Base-by-base conservation (phyloP, 1,140 invertebrate species). In the Trichoplusia ni region DNA sequence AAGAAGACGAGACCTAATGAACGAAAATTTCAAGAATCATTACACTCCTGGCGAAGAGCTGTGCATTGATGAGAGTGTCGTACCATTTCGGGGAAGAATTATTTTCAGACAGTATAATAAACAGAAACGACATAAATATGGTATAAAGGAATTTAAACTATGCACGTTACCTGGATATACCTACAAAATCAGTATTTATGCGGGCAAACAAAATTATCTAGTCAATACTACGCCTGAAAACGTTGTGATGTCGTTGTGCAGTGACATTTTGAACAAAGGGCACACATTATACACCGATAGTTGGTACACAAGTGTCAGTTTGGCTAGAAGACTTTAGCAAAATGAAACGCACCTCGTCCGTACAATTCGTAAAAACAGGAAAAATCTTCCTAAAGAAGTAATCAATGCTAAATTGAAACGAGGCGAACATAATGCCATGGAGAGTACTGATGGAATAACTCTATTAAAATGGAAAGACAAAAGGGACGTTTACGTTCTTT, bases 381-480 rank as follows among this genome's bases (percentile, higher is more conserved):
- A 80, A 71, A 59, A 67, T 19, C 14, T 37, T 5, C 35, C 35
- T 14, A 14, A 37, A 37, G 35, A 11, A 14, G 35, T 37, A 4
- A 11, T 69, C 81, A 27, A 78, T 83, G 23, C 29, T 9, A 31
- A 31, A n/a, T n/a, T 31, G 11, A 31, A 31, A 31, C 9, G 11
- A 31, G 29, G 29, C 29, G 8, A 31, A 8, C 11, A 8, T 2
- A 31, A n/a, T n/a, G 29, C 29, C 2, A 31, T 2, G 11, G 64
- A 86, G 73, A 75, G 79, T 81, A 59, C 78, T 68, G 64, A 81
- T 69, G 71, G 80, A 35, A 76, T 91, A 64, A 84, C 74, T 23
- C 72, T 91, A 8, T 56, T 82, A 54, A 89, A 90, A 69, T 91
- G 86, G 82, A 87, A 82, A 67, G 79, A 88, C 68, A 86, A 86